Percentiles rank a stretch among this genome's conserved stretches.
These are phyloP conservation scores for Hoplias malabaricus DNA, from an alignment of 2,113 vertebrate species.

Conservation along the genomic window DNA sequence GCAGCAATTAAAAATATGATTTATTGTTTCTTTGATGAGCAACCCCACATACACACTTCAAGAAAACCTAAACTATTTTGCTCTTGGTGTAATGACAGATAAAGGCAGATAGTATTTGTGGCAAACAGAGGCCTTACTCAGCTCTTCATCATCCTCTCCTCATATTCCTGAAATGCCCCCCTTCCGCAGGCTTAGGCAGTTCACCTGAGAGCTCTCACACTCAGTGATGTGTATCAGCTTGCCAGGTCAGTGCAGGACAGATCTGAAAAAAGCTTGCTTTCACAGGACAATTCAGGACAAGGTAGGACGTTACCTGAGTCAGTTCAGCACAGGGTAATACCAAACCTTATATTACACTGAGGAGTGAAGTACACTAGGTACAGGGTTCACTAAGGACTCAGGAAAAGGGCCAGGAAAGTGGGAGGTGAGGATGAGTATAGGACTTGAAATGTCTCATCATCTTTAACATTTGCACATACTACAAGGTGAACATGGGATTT, in stretches of 20 bases:
- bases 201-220: slow-evolving; percentile 16
- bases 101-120: not conserved
- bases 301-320: not conserved
- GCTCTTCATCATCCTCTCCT: slow-evolving; percentile 1
- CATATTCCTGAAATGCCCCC: slow-evolving; percentile 12
- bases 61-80: not conserved
- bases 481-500: too few species aligned
- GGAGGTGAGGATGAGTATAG: not conserved
- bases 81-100: not conserved
- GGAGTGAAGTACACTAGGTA: not conserved
- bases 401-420: not conserved
- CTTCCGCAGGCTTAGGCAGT: slow-evolving; percentile 3
- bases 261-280: slow-evolving; percentile 17
- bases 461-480: too few species aligned
- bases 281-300: not conserved
- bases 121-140: slow-evolving; percentile 4
- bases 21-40: too few species aligned
- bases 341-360: not conserved
- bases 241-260: slow-evolving; percentile 1
- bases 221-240: not conserved
- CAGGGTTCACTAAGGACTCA: not conserved
- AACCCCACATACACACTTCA: not conserved
- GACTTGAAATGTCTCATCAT: too few species aligned
- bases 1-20: too few species aligned
- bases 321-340: not conserved